phyloP scores from a whole-genome alignment of 23 tunicate genomes.

The Styela clava region DNA sequence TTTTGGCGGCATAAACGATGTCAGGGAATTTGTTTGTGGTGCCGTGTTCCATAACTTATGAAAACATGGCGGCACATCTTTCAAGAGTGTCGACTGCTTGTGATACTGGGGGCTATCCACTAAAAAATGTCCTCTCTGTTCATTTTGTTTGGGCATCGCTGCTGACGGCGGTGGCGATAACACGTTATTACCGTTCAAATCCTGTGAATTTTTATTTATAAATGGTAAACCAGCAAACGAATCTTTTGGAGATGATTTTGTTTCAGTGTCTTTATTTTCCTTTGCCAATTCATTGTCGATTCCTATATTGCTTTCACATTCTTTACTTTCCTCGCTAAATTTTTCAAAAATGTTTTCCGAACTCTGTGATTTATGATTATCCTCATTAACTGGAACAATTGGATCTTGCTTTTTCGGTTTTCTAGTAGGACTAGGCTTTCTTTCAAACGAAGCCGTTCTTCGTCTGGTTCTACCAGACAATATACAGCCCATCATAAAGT shows the following conservation, averaged over 20 bases:
- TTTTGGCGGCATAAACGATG: constrained; percentile 18
- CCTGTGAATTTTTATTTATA: not conserved
- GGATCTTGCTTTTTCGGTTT: constrained; percentile 2
- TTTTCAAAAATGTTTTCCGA: constrained; percentile 22
- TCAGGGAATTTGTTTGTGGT: constrained; percentile 1
- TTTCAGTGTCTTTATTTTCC: not conserved
- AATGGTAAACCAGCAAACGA: not conserved
- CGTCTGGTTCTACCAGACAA: constrained; percentile 35
- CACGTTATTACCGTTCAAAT: not conserved
- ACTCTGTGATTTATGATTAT: not conserved
- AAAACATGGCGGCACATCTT: constrained; percentile 2
- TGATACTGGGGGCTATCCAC: constrained; percentile 91
- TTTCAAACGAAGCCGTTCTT: constrained; percentile 9
- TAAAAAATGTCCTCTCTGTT: constrained; percentile 65
- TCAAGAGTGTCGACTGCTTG: constrained; percentile 30
- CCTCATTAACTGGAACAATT: not conserved
- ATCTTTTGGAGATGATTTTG: not conserved
- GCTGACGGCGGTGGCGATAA: not conserved
- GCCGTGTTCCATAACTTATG: constrained; percentile 1
- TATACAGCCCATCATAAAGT: constrained; percentile 74
- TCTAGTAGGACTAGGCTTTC: constrained; percentile 10
- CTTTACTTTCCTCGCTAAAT: constrained; percentile 12
- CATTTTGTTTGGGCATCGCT: constrained; percentile 12
- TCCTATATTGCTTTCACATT: not conserved
- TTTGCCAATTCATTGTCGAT: not conserved